A percentile compares a stretch with the other conserved stretches of the same genome.
phyloP scores from a whole-genome alignment of 2,888 invertebrate species.

The Leucophenga maculata region DNA sequence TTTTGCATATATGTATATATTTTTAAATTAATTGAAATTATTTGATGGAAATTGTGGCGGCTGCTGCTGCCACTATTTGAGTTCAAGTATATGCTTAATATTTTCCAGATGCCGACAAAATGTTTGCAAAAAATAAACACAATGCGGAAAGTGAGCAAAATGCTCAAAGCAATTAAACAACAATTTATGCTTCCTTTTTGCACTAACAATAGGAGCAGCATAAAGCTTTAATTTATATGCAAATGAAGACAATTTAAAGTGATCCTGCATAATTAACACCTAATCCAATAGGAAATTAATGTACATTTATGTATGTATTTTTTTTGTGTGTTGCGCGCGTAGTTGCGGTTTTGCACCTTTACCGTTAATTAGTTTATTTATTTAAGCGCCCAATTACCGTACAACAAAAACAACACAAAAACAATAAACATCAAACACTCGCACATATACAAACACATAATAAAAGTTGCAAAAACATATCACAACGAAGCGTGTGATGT shows the following conservation, averaged over 20 bases:
- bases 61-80: not conserved
- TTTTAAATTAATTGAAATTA: slow-evolving; percentile 16
- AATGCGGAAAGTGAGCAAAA: slow-evolving; percentile 5
- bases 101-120: slow-evolving; percentile 40
- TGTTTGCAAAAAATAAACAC: slow-evolving; percentile 35
- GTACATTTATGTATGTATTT: slow-evolving; percentile 3
- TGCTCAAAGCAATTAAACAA: not conserved
- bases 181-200: slow-evolving; percentile 6
- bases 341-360: slow-evolving; percentile 35
- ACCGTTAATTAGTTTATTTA: slow-evolving; percentile 42
- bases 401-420: not conserved
- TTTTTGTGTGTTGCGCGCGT: not conserved
- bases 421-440: slow-evolving; percentile 38
- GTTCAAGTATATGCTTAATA: slow-evolving; percentile 29
- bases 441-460: slow-evolving; percentile 30
- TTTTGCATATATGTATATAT: not conserved
- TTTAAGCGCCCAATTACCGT: slow-evolving; percentile 21
- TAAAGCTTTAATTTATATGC: not conserved
- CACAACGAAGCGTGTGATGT: too few species aligned
- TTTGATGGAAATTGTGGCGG: not conserved
- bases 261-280: slow-evolving; percentile 10
- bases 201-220: not conserved
- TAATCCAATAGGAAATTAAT: not conserved
- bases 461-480: not conserved
- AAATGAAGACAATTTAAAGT: not conserved